Base-by-base conservation (phyloP, 2,113 vertebrate species). In the Microcebus jonahi region DNA sequence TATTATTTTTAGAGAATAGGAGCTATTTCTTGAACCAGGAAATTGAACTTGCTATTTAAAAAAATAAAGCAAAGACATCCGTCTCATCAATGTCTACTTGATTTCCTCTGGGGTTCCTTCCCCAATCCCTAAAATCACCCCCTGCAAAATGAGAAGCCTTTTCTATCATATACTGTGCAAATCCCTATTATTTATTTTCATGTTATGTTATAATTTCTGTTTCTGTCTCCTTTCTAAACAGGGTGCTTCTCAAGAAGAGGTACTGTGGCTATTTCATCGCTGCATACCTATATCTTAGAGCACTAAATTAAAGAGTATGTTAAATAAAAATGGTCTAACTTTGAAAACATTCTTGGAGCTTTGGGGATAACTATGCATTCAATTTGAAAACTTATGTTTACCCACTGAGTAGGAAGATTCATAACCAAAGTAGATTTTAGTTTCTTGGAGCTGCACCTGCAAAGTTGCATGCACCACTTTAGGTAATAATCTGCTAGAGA, bases 1-100 rank as follows among this genome's bases (percentile, higher is more conserved):
- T 97, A 93, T 97, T 98, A 97, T 96, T 98, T 98, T 95, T 95
- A 95, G 93, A 98, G 92, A 96, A 97, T 59, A 93, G 96, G 89
- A 97, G 87, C 76, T 95, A n/a, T 95, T 95, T 97, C 88, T 97
- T 96, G 68, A 97, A 96, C 91, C 39, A 98, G 91, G 95, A 97
- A 98, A 97, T 96, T 95, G 76, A 98, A 96, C 53, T 90, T 98
- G 79, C 71, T 97, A 93, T 94, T 98, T 92, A 95, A 98, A 45
- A 93, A 96, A 97, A 97, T 85, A 94, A 97, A 96, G 68, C 57
- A 94, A 5, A 97, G 91, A 93, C 90, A 93, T 95, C 31, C 13
- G 89, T 88, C 68, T 93, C 42, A 95, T 97, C 92, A 91, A n/a
- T 53, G 67, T 91, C 34, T 90, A 73, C 6, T 79, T 68, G 65